Percentiles rank a stretch among this genome's conserved stretches.
Evolutionary conservation across 2,113 vertebrate species (phyloP).

Genomic region (Macaca nemestrina): DNA sequence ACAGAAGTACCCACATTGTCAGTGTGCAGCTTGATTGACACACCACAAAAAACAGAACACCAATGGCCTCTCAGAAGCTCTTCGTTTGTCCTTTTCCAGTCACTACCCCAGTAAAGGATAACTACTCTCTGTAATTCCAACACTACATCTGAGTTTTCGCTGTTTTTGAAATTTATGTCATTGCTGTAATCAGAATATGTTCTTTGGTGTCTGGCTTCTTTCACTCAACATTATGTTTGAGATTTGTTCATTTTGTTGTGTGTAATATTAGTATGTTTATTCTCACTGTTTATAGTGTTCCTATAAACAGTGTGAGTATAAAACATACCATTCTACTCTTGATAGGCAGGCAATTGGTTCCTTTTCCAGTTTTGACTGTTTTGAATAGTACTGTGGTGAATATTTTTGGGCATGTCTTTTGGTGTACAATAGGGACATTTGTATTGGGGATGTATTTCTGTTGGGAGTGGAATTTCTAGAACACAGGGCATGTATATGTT

Average conservation of each 20-base stretch:
- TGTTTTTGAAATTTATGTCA: neutral
- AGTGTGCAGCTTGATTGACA: neutral
- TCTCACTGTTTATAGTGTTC: neutral
- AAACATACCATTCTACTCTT: neutral
- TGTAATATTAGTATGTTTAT: neutral
- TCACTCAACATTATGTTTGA: neutral
- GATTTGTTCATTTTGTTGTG: neutral
- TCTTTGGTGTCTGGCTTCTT: neutral
- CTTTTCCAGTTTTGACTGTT: neutral
- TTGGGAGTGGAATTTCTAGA: neutral
- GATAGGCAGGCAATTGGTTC: neutral
- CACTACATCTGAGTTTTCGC: neutral
- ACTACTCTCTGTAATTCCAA: neutral
- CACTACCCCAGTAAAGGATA: neutral
- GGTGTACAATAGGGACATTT: neutral
- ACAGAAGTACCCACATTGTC: neutral
- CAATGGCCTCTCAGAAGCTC: neutral
- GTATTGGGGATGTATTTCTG: neutral
- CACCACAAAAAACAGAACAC: neutral
- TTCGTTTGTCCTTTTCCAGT: fast-evolving
- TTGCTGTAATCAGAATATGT: neutral
- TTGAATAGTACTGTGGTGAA: neutral
- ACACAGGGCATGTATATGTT: neutral
- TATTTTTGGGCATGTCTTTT: neutral
- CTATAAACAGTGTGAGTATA: neutral